Evolutionary conservation across 2,113 vertebrate genomes (phyloP), one percentile per base, ranked within the genome.

Genomic region (Piaya cayana): DNA sequence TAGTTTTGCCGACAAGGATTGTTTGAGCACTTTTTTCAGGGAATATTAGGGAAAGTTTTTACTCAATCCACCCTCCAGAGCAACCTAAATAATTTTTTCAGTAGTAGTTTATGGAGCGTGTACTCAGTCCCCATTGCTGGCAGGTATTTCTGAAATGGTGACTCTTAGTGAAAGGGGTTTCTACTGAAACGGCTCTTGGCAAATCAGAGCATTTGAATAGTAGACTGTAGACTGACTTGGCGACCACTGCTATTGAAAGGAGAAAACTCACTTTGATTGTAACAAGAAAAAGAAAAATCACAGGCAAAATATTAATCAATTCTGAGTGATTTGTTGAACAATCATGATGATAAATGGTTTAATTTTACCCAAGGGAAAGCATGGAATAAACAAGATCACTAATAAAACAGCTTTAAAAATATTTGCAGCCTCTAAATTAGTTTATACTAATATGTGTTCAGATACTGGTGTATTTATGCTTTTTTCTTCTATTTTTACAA

Each of bases 401-500:
- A 82, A 76, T 43, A 42, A 64, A 86, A 32, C 13, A 50, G 19
- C 37, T 63, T 94, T 1, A 21, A 62, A 87, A 93, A 25, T 69
- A 72, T 50, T 49, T 69, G 10, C 55, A 49, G 21, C n/a, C 37
- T 68, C 8, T 42, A 50, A 34, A 39, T 86, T 75, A 56, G 23
- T 10, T 88, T 25, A 9, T 55, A 12, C 7, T 88, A 45, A 30
- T 39, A 1, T 55, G 3, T 62, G 18, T 93, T 78, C 15, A 8
- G 12, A 15, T 87, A 68, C 25, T 74, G 16, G 4, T 74, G 11
- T 82, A 55, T 82, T 92, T 55, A 63, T 77, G 27, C 8, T 8
- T 45, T 80, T 91, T 45, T 69, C 59, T 64, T 88, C 30, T 68
- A n/a, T 81, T 52, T 80, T 94, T 82, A 56, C 43, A 30, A 82